Base-by-base conservation (phyloP, 2,888 invertebrate species). In the Ichneumon xanthorius region DNA sequence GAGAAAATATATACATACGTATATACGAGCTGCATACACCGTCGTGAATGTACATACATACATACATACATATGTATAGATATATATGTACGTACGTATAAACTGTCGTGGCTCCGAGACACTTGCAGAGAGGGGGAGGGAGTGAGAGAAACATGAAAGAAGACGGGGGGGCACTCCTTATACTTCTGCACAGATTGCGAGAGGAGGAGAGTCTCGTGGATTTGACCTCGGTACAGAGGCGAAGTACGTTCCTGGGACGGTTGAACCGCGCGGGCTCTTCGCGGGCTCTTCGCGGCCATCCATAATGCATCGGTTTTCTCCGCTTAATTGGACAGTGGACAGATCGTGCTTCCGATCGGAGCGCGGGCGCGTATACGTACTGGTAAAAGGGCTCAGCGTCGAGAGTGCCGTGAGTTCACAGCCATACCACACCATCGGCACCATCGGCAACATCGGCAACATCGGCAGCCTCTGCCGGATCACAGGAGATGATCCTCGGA, bases 291-390 rank as follows among this genome's bases (percentile, higher is more conserved):
- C 53, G 76, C 85, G 84, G 84, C 61, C 89, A 91, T 91, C 89
- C 89, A 91, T 90, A 91, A 92, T 91, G 89, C 91, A 92, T 90
- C 87, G 88, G 80, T 87, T 86, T 87, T 87, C 87, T 84, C 77
- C 84, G 87, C 87, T 90, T 92, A 91, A 91, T 92, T 91, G 91
- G 90, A 90, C 89, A 87, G 88, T 82, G 82, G 88, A 89, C 87
- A 88, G 83, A 82, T 77, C 78, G 82, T 87, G 83, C 85, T 85
- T 84, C 82, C 80, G 79, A 86, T 88, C 85, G 70, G 37, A 53
- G 80, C 76, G 58, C 40, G 68, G 53, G 68, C 40, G 68, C 40
- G n/a, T 33, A 61, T 61, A 22, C 67, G 50, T 76, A 68, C 50
- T 26, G 67, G 75, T 70, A 71, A 55, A 80, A 72, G 63, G 68